Evolutionary conservation across 2,113 vertebrate genomes (phyloP).

Genomic region (Hippocampus abdominalis): DNA sequence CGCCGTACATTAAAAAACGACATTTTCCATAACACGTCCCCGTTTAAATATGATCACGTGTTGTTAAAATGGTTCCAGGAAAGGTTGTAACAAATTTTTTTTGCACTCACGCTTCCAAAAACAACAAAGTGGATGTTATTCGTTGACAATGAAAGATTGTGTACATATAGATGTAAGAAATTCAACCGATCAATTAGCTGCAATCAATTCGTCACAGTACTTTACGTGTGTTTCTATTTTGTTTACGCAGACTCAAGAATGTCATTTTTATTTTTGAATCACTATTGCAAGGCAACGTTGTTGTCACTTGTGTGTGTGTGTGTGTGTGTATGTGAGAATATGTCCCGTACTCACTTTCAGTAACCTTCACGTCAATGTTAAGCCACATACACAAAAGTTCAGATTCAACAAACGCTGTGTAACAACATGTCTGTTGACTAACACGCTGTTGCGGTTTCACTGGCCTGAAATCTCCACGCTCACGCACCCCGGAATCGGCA

Average conservation of each 20-base stretch:
- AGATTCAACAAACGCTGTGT: background rate
- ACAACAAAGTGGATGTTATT: background rate
- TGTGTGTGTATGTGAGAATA: background rate
- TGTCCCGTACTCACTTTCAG: background rate
- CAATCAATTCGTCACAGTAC: background rate
- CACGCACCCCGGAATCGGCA: background rate
- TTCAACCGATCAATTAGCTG: background rate
- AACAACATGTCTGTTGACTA: background rate
- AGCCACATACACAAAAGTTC: background rate
- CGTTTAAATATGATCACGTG: background rate
- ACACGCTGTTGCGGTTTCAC: background rate
- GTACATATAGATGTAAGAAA: slow-evolving; percentile 1
- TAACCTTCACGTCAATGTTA: slow-evolving; percentile 19
- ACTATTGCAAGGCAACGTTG: slow-evolving; percentile 49
- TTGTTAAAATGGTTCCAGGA: background rate
- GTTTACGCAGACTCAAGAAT: slow-evolving; percentile 59
- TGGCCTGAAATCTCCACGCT: background rate
- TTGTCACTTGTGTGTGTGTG: slow-evolving; percentile 13
- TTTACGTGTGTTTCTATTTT: slow-evolving; percentile 32
- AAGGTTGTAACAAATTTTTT: background rate
- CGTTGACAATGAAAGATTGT: background rate
- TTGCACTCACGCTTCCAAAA: background rate
- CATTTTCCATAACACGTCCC: background rate
- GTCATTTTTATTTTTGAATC: slow-evolving; percentile 44
- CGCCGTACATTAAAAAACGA: too few relatives aligned